Conservation (phyloP, 92 coral and sea anemone species). For the Porites divaricata region DNA sequence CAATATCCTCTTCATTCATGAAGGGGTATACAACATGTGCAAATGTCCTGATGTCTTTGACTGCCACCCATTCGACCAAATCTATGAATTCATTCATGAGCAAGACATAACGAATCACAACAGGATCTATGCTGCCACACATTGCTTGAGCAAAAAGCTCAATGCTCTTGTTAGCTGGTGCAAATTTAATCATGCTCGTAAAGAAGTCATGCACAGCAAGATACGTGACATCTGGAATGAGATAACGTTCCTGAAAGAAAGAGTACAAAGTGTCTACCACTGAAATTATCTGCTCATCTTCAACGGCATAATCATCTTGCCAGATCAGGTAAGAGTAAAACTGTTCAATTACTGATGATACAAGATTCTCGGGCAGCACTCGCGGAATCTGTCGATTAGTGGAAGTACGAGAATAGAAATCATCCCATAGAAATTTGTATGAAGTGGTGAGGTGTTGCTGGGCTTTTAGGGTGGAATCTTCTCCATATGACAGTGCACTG, state of each 20-base stretch:
- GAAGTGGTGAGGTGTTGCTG: slow-evolving; percentile 89
- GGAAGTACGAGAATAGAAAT: slow-evolving; percentile 66
- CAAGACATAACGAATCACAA: slow-evolving; percentile 85
- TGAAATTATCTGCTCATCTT: slow-evolving; percentile 87
- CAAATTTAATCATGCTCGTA: slow-evolving; percentile 79
- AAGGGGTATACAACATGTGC: slow-evolving; percentile 89
- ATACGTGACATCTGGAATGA: slow-evolving; percentile 73
- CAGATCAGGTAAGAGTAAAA: slow-evolving; percentile 81
- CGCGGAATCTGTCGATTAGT: slow-evolving; percentile 67
- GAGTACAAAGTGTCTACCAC: slow-evolving; percentile 78
- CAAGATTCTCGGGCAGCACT: slow-evolving; percentile 71
- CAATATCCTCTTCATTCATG: slow-evolving; percentile 97
- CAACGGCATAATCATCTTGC: slow-evolving; percentile 93
- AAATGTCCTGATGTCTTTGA: slow-evolving; percentile 82
- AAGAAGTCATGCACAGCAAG: slow-evolving; percentile 88
- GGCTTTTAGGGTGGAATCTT: slow-evolving; percentile 69
- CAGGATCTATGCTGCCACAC: slow-evolving; percentile 96
- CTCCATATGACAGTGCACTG: slow-evolving; percentile 61
- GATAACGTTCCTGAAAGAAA: slow-evolving; percentile 89
- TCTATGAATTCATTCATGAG: slow-evolving; percentile 85
- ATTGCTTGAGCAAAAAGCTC: slow-evolving; percentile 93
- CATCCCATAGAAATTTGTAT: slow-evolving; percentile 88
- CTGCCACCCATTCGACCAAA: slow-evolving; percentile 86
- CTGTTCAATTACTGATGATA: slow-evolving; percentile 76
- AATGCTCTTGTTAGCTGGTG: slow-evolving; percentile 64